Base-by-base conservation (phyloP, 2,888 invertebrate species). In the Morinoia aosen region DNA sequence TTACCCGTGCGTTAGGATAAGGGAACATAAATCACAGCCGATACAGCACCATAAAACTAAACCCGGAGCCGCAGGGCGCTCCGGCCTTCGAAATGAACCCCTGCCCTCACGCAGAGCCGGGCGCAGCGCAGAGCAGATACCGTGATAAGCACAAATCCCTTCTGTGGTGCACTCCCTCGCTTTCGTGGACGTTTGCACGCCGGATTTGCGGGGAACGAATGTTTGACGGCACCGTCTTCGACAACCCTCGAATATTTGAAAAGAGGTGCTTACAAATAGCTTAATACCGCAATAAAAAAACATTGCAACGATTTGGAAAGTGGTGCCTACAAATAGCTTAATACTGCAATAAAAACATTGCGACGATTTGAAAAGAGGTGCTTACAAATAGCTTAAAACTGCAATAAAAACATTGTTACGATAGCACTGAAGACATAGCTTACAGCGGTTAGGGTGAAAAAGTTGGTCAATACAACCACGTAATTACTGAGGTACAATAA, bases 111-210 rank as follows among this genome's bases (percentile, higher is more conserved):
- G 33, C 76, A 76, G 76, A 33, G 76, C 76, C 25, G 19, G 8
- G 76, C 76, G 33, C 76, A 8, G 76, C 76, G 76, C 25, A 76
- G 76, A 19, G 8, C 76, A 76, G 76, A 76, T 76, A 76, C 76
- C 76, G 76, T 76, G 76, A 76, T 76, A 76, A 76, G 76, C 76
- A 19, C 25, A 76, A 76, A 76, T 76, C 76, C 76, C 76, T 76
- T 33, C 76, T 8, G 19, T 33, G 76, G 61, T 48, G 48, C 48
- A 61, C 61, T 61, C 76, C 33, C 76, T 33, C 76, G 0, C 16
- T 2, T 16, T 0, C 0, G 76, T 33, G 25, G 8, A 76, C 76
- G 76, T 76, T 76, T 33, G 76, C 33, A 33, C 76, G 33, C 25
- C 19, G 76, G 76, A 76, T 76, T 76, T 76, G 33, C 76, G 19